phyloP scores from a whole-genome alignment of 2,113 vertebrate genomes.

The Zosterops borbonicus region DNA sequence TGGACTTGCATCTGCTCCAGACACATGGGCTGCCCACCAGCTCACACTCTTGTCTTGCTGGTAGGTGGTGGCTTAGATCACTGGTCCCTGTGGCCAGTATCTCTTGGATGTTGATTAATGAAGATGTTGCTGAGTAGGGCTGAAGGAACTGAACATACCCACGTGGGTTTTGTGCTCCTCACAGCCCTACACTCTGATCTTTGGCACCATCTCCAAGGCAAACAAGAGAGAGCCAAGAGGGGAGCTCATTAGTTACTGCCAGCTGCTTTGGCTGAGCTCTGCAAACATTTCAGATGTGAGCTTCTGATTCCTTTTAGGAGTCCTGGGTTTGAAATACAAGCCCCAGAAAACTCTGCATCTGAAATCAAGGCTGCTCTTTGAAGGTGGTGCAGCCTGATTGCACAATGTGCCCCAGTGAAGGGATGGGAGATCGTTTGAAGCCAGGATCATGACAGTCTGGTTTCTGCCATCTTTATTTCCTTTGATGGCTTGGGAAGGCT shows the following conservation, averaged over 20 bases:
- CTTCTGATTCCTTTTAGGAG: not conserved
- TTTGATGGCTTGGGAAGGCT: not conserved
- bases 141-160: not conserved
- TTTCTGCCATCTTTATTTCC: not conserved
- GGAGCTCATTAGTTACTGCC: not conserved
- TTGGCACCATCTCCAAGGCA: not conserved
- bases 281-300: not conserved
- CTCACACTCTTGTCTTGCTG: not conserved
- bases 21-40: not conserved
- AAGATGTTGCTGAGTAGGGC: not conserved
- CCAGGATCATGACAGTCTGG: not conserved
- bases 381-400: not conserved
- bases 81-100: not conserved
- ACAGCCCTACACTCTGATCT: not conserved
- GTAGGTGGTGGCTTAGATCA: not conserved
- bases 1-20: fast-evolving
- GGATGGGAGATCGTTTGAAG: not conserved
- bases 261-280: not conserved
- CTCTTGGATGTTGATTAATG: not conserved
- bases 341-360: not conserved
- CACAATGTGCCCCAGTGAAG: not conserved
- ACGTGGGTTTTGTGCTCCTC: not conserved
- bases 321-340: not conserved
- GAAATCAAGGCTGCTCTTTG: not conserved
- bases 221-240: not conserved